Percentiles rank a stretch among this genome's conserved stretches.
These are phyloP conservation scores for Eptatretus atami DNA, from an alignment of 2,797 vertebrate species.

Conservation along the genomic window DNA sequence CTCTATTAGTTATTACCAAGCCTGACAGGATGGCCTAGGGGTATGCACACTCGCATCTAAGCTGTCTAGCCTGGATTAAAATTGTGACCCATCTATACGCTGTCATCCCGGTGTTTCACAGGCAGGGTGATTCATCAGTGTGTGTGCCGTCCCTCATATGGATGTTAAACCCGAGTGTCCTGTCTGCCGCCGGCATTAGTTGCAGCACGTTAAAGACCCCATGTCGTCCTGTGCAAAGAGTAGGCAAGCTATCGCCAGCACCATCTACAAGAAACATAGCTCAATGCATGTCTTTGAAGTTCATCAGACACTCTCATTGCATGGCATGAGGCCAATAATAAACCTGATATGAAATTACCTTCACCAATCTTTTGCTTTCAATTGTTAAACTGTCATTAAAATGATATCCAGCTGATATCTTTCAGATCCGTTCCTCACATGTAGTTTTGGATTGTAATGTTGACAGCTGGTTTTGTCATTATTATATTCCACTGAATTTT, in stretches of 20 bases:
- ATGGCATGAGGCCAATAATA: neutral
- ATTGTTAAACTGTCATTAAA: neutral
- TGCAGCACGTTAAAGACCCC: too few species aligned
- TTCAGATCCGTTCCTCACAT: neutral
- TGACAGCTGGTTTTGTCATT: neutral
- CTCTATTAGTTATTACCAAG: too few species aligned
- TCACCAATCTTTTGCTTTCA: conserved; percentile 1
- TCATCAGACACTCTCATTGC: neutral
- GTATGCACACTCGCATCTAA: too few species aligned
- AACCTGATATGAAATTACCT: neutral
- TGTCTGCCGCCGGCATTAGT: too few species aligned
- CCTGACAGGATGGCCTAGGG: too few species aligned
- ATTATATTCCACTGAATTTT: neutral
- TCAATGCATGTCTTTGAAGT: neutral
- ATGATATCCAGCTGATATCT: neutral
- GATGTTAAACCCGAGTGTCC: too few species aligned
- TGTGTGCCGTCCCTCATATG: too few species aligned
- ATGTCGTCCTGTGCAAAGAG: neutral
- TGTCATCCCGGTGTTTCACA: too few species aligned
- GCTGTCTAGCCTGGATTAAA: too few species aligned
- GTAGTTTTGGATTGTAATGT: neutral
- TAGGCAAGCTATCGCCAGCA: neutral
- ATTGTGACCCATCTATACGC: too few species aligned
- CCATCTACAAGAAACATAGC: neutral
- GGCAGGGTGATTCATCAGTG: too few species aligned